Conservation (phyloP, 1,140 invertebrate species). For the Formica exsecta region DNA sequence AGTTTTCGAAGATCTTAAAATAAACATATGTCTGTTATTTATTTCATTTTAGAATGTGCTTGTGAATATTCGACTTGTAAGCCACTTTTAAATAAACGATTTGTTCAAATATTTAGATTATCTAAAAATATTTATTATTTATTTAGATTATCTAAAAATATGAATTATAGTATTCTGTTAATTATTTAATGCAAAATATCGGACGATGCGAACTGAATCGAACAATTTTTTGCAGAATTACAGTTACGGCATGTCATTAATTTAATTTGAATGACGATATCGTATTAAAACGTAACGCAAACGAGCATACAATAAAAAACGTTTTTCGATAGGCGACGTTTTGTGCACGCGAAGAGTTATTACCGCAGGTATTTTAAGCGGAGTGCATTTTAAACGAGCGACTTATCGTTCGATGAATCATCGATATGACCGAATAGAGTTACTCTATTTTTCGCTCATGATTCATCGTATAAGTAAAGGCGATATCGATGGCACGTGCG, state of each 20-base stretch:
- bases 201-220: not conserved
- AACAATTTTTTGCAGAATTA: not conserved
- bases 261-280: not conserved
- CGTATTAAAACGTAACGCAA: not conserved
- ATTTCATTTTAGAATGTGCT: not conserved
- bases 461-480: constrained; percentile 39
- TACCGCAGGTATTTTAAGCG: constrained; percentile 27
- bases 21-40: not conserved
- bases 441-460: constrained; percentile 46
- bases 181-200: constrained; percentile 2
- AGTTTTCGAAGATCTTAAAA: not conserved
- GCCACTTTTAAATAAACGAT: not conserved
- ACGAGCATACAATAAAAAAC: not conserved
- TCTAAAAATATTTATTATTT: not conserved
- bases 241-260: not conserved
- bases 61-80: not conserved
- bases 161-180: not conserved
- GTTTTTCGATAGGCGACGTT: constrained; percentile 13
- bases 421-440: constrained; percentile 25
- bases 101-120: not conserved
- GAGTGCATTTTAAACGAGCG: constrained; percentile 47
- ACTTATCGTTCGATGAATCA: constrained; percentile 58
- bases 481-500: constrained; percentile 27
- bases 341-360: constrained; percentile 34
- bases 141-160: not conserved